Conservation (phyloP, 2,888 invertebrate genomes). For the Oligia strigilis region DNA sequence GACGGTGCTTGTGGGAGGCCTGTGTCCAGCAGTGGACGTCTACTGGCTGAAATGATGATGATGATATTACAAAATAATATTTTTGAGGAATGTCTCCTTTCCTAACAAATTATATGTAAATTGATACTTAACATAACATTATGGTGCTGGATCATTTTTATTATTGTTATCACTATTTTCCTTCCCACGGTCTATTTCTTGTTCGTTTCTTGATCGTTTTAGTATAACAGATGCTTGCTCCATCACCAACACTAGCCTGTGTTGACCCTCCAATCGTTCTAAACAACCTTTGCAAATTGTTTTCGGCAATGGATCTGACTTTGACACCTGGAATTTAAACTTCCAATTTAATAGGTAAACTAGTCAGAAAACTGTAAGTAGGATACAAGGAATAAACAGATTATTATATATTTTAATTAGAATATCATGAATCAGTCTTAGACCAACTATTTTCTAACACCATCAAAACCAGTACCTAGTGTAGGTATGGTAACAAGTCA, state of each 20-base stretch:
- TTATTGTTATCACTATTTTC: constrained; percentile 72
- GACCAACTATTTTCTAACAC: not conserved
- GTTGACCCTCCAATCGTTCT: constrained; percentile 91
- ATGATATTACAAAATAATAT: not conserved
- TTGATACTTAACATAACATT: constrained; percentile 40
- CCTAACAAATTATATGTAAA: constrained; percentile 24
- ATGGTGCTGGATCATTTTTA: constrained; percentile 64
- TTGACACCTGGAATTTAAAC: constrained; percentile 88
- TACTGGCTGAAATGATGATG: not conserved
- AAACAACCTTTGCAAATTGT: constrained; percentile 92
- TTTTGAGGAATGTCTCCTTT: constrained; percentile 38
- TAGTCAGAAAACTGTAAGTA: not conserved
- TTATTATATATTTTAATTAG: not conserved
- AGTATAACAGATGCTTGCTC: constrained; percentile 85
- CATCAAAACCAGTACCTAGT: not conserved
- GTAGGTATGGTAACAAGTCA: not conserved
- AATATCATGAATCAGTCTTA: not conserved
- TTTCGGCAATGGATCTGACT: constrained; percentile 93
- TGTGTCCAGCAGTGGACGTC: not conserved
- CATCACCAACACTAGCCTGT: constrained; percentile 87
- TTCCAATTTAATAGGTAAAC: not conserved
- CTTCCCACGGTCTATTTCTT: constrained; percentile 67
- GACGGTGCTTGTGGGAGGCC: not conserved
- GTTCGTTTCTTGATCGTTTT: constrained; percentile 77
- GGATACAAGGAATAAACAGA: too few species aligned